These are phyloP conservation scores for Embiotoca jacksoni DNA, from an alignment of 2,113 vertebrate genomes.

Conservation along the genomic window DNA sequence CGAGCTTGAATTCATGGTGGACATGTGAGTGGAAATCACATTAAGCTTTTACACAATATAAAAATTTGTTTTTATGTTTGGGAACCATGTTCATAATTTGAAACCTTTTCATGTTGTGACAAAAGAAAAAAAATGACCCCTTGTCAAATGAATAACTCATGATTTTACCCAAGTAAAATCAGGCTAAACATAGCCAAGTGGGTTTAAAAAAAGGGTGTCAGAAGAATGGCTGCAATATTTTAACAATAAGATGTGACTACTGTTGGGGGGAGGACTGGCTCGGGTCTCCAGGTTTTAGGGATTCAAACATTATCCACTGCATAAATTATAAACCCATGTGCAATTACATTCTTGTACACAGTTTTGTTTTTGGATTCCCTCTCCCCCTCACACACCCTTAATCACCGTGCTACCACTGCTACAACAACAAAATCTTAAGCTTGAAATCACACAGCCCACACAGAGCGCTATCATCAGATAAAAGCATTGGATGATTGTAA, in stretches of 20 bases:
- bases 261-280: constrained; percentile 12
- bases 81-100: not conserved
- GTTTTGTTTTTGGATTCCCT: constrained; percentile 59
- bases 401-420: constrained; percentile 47
- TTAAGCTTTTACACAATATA: constrained; percentile 33
- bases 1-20: constrained; percentile 9
- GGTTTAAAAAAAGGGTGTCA: constrained; percentile 17
- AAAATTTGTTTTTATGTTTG: not conserved
- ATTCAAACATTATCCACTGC: constrained; percentile 43
- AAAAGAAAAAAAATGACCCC: not conserved
- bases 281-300: constrained; percentile 23
- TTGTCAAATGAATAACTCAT: constrained; percentile 11
- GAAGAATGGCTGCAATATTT: constrained; percentile 21
- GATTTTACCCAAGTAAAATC: not conserved
- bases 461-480: constrained; percentile 72
- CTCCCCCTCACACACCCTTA: constrained; percentile 48
- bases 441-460: constrained; percentile 75
- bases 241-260: constrained; percentile 25
- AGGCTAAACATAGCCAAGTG: constrained; percentile 9
- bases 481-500: constrained; percentile 71
- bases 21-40: constrained; percentile 20
- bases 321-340: constrained; percentile 46
- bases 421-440: constrained; percentile 69
- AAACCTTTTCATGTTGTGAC: not conserved
- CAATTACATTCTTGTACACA: constrained; percentile 42